Base-by-base conservation (phyloP, 23 tunicate species). In the Clavelina lepadiformis region DNA sequence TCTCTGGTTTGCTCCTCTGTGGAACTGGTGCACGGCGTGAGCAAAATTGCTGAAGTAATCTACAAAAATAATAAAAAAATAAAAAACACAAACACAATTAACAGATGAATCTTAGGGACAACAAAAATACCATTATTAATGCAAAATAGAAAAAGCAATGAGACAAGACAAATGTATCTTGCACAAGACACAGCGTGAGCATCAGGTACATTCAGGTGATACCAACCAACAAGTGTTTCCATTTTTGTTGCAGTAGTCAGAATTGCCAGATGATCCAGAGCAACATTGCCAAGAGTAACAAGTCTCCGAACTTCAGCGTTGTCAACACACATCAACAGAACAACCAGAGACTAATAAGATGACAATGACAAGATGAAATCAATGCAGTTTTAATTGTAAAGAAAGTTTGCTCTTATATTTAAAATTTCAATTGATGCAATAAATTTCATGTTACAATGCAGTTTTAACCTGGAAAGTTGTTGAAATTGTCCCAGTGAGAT, bases 301-400 rank as follows among this genome's bases (percentile, higher is more conserved):
- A 85, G 59, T 21, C 38, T 66, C 33, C 83, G 51, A 31, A 73
- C 75, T 45, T 85, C 94, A 0, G 94, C 94, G 56, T 85, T 82
- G 34, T 85, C 94, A 18, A 85, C 24, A 44, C 86, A 70, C 21
- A 85, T 44, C 49, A 77, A 46, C 32, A 77, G 38, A 27, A 77
- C 56, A 22, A 62, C 69, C n/a, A 77, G 63, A 29, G 24, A 25
- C 82, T 77, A 26, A 21, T 35, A 21, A 33, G 25, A 35, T 2
- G 3, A 62, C 21, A 62, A 62, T 11, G 15, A 44, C 11, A 44
- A 44, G 49, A 11, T 44, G 49, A 11, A 44, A 44, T 11, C 49
- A 44, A 44, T 15, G 15, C 49, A 44, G 11, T 11, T 44, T 44
- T 11, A 41, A 11, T 11, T 11, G 15, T 41, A 11, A 41, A 11